Evolutionary conservation across 2,888 invertebrate genomes (phyloP).

Genomic region (Neoaliturus tenellus): DNA sequence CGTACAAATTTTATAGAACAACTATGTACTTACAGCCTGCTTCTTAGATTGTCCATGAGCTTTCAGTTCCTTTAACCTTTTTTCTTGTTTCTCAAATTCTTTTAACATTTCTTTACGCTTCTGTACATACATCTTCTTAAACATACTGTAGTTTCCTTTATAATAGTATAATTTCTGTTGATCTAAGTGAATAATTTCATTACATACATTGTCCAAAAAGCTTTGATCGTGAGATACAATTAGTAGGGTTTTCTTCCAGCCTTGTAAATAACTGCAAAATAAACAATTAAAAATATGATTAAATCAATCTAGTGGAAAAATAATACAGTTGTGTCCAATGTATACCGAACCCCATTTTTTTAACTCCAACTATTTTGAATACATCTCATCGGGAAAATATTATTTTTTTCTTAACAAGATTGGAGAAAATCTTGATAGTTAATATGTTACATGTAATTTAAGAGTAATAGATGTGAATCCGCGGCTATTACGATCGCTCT

Average conservation of each 20-base stretch:
- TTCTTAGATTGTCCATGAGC: constrained; percentile 97
- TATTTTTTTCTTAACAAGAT: no score
- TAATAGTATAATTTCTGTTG: constrained; percentile 96
- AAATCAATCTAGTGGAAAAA: no score
- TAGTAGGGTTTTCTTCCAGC: constrained; percentile 98
- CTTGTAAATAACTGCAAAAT: constrained; percentile 89
- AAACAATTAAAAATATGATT: constrained; percentile 41
- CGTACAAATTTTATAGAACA: no score
- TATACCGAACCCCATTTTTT: no score
- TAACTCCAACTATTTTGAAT: no score
- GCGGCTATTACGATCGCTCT: no score
- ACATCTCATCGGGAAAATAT: no score
- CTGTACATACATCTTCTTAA: constrained; percentile 99
- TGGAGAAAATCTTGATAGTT: no score
- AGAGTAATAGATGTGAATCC: no score
- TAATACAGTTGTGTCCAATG: no score
- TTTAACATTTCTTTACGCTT: constrained; percentile 97
- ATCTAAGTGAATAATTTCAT: constrained; percentile 98
- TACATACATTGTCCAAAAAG: constrained; percentile 99
- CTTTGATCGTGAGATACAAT: constrained; percentile 99
- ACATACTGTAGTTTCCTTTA: constrained; percentile 98
- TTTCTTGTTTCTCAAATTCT: constrained; percentile 99
- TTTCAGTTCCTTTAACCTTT: constrained; percentile 95
- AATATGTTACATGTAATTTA: no score
- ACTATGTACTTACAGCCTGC: constrained; percentile 81